Evolutionary conservation across 2,888 invertebrate genomes (phyloP), one percentile per base, ranked within the genome.

Genomic region (Gisinianus flammeolus): DNA sequence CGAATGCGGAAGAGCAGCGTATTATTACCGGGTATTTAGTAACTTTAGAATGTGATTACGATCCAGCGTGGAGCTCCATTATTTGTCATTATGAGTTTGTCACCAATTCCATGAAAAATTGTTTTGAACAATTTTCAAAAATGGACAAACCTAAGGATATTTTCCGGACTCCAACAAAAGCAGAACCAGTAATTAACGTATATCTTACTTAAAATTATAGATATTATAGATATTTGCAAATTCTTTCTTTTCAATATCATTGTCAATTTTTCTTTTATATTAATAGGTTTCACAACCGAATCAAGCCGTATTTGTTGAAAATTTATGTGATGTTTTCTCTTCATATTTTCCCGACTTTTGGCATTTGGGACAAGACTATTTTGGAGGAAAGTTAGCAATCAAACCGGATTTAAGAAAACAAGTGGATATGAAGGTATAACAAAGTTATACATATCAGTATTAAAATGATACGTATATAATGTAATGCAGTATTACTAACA

Each of bases 41-140:
- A n/a, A 92, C 91, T 85, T 88, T 94, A 81, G 94, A 94, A 85
- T 90, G 91, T 74, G 90, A 89, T 4, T 94, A 93, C 8, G 98
- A 99, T 88, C 96, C 98, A 0, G 98, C 97, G 0, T 98, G 98
- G 98, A 93, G 95, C 82, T 97, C 97, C 3, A 93, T 99, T 82
- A 91, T 90, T 69, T 92, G 93, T 80, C 92, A 95, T 81, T 93
- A 94, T 80, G 92, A 93, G 74, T 96, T 94, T 87, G 89, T 97
- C 12, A 90, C 91, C 85, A 89, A 88, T 79, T 89, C 91, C 62
- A 88, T 94, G 86, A 91, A 89, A 88, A 86, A 82, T 28, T 85
- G 85, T 69, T 85, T 85, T 56, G 54, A 80, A 22, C 81, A 84
- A 71, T 83, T 82, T 78, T 83, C 82, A 31, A 58, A 69, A 12